phyloP scores from a whole-genome alignment of 1,140 invertebrate genomes.

The Asobara japonica region DNA sequence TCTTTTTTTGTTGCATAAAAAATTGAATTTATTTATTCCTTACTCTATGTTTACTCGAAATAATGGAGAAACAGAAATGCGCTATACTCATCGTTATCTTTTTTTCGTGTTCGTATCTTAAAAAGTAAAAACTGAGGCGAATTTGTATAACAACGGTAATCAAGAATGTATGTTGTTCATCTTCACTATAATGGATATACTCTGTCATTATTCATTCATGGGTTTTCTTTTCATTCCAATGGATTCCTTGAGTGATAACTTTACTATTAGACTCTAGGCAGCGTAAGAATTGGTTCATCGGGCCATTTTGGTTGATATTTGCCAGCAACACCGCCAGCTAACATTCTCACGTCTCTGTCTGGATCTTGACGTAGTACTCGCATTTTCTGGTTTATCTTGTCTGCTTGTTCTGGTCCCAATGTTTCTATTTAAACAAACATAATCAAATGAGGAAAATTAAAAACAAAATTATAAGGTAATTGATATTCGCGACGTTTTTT shows the following conservation, averaged over 20 bases:
- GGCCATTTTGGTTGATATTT: constrained; percentile 24
- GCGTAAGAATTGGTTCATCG: not conserved
- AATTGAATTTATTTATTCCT: not conserved
- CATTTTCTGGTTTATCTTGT: constrained; percentile 49
- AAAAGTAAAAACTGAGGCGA: constrained; percentile 3
- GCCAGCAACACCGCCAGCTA: constrained; percentile 47
- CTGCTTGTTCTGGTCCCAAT: constrained; percentile 45
- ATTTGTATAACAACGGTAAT: constrained; percentile 11
- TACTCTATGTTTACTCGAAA: not conserved
- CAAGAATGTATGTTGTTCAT: constrained; percentile 7
- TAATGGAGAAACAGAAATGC: not conserved
- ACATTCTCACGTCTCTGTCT: constrained; percentile 58
- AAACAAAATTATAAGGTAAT: too few relatives aligned
- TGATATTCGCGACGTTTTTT: too few relatives aligned
- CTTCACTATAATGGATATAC: not conserved
- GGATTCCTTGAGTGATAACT: not conserved
- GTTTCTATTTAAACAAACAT: constrained; percentile 41
- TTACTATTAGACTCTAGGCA: not conserved
- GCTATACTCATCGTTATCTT: not conserved
- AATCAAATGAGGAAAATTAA: constrained; percentile 18
- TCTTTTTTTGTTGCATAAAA: constrained; percentile 24
- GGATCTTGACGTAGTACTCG: constrained; percentile 49
- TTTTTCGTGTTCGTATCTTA: not conserved
- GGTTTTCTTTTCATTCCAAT: not conserved
- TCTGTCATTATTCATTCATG: not conserved